These are phyloP conservation scores for Megaceryle maxima DNA, from an alignment of 2,113 vertebrate genomes.

Conservation along the genomic window DNA sequence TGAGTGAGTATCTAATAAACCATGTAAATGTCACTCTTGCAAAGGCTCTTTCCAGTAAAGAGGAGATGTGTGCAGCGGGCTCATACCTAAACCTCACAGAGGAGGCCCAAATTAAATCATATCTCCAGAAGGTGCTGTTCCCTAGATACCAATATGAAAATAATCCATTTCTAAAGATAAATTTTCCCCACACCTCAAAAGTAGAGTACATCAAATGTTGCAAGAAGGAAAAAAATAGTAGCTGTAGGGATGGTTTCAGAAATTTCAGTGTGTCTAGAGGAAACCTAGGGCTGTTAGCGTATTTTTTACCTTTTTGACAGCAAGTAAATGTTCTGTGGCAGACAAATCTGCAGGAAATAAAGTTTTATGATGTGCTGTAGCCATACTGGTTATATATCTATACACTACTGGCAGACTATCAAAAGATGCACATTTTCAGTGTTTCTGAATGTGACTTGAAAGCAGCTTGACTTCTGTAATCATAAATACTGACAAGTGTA, in stretches of 20 bases:
- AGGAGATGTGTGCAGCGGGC: background rate
- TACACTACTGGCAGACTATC: constrained; percentile 53
- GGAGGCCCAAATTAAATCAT: constrained; percentile 16
- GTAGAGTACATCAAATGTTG: constrained; percentile 41
- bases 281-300: constrained; percentile 47
- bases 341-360: constrained; percentile 70
- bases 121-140: constrained; percentile 8
- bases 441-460: constrained; percentile 40
- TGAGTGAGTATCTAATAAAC: background rate
- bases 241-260: constrained; percentile 39
- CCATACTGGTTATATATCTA: constrained; percentile 40
- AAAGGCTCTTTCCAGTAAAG: background rate
- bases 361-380: constrained; percentile 55
- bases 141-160: constrained; percentile 52
- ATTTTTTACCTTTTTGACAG: constrained; percentile 66
- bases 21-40: rapidly evolving
- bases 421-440: constrained; percentile 27
- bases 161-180: constrained; percentile 54
- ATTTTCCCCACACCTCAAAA: constrained; percentile 7
- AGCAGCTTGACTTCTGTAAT: constrained; percentile 61
- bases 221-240: constrained; percentile 33
- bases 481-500: constrained; percentile 35
- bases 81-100: background rate
- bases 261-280: constrained; percentile 30
- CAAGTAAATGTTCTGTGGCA: constrained; percentile 69